Evolutionary conservation across 2,113 vertebrate genomes (phyloP), one percentile per base, ranked within the genome.

Genomic region (Danio rerio): DNA sequence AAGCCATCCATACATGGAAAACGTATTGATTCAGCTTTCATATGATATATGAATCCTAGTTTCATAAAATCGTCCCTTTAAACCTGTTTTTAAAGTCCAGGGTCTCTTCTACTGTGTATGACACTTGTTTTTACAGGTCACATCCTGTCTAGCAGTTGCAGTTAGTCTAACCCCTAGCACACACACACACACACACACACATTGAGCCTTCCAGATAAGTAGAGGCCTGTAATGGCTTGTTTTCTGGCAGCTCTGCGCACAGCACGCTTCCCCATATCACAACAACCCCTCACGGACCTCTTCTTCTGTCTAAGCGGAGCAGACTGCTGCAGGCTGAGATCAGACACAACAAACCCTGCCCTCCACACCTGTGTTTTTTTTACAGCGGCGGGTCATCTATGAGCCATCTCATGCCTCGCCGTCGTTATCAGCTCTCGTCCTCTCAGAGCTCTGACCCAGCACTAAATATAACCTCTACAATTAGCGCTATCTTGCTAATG

Each of bases 391-490:
- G 86, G 81, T 85, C 81, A 74, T 83, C 70, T 56, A 55, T 70
- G 74, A 78, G 82, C 71, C 83, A 81, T 78, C 85, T 85, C 72
- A 83, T 80, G 80, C 83, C 82, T 58, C 78, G 84, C 40, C 83
- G 81, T 85, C 81, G 84, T 83, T 81, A 81, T 81, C 82, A 81
- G 76, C 77, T n/a, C 59, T 81, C 75, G 70, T 86, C 83, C 89
- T 83, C 83, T 88, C 71, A 85, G 84, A 87, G 80, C 81, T 84
- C 84, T 89, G 82, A 82, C 85, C 80, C 83, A 86, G 81, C 84
- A 87, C 84, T 89, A 89, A 89, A 89, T 89, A 84, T 88, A 88
- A 86, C 84, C 71, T 75, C 84, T 77, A 88, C 84, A 89, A 87
- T 88, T 86, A 83, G 85, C 69, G 56, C 86, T 88, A 89, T 87